A percentile compares a stretch with the other conserved stretches of the same genome.
Conservation (phyloP, 2,797 vertebrate species). For the Macrochelys suwanniensis region DNA sequence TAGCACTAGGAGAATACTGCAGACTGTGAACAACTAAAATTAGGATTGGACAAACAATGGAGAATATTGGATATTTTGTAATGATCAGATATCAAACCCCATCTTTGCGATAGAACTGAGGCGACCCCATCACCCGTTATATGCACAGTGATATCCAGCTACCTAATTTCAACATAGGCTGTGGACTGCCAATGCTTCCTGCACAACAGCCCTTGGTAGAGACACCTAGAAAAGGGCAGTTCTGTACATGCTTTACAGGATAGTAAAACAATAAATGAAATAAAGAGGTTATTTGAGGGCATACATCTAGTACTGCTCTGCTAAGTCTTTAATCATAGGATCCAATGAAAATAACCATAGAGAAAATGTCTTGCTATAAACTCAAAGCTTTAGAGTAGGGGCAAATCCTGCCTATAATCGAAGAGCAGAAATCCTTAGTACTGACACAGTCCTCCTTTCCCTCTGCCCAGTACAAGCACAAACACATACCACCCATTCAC, state of each 20-base stretch:
- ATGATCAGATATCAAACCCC: background rate
- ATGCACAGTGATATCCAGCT: background rate
- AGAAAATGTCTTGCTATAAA: background rate
- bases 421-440: background rate
- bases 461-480: background rate
- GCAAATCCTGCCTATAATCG: background rate
- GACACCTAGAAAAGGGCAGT: rapidly evolving
- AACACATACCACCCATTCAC: background rate
- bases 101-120: background rate
- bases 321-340: background rate
- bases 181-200: background rate
- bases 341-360: background rate
- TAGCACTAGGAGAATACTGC: background rate
- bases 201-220: background rate
- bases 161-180: background rate
- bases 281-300: rapidly evolving
- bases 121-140: background rate
- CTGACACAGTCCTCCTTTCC: rapidly evolving
- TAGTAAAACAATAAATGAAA: background rate
- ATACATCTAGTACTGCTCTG: background rate
- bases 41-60: background rate
- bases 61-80: background rate
- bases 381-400: rapidly evolving
- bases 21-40: background rate
- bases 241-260: background rate